Evolutionary conservation across 2,113 vertebrate genomes (phyloP), one percentile per base, ranked within the genome.

Genomic region (Morone chrysops): DNA sequence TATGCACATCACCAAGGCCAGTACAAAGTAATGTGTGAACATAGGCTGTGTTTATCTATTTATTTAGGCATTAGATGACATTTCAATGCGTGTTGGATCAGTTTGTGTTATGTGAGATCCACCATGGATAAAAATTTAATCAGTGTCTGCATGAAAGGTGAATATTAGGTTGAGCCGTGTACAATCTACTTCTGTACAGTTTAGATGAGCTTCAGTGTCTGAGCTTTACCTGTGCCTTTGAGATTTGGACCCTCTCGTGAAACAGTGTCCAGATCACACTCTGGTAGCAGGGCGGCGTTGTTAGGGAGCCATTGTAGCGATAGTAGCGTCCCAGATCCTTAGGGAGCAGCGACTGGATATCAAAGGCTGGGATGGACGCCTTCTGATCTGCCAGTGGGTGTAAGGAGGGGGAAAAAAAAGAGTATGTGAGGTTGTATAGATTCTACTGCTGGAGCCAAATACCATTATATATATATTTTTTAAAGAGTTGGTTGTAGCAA

Each of bases 291-390:
- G 97, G 97, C 0, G 97, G 98, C 0, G 97, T 99, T 4, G 97
- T 99, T 36, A 99, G 95, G 0, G 98, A 99, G 54, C 98, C 98
- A 0, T 96, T 97, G 94, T 99, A 99, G 5, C 96, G 96, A 72
- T 96, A 98, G 87, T 95, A 99, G 38, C 93, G 94, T 0, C 92
- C 94, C 14, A 97, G 91, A 51, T 95, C 89, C 0, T 48, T 10
- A 0, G 97, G 98, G 6, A 99, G 94, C 86, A 99, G 93, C 0
- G 90, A 93, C 31, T 88, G 83, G 25, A 99, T 22, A 5, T 92
- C 94, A 90, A 99, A 99, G 56, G 96, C 89, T 0, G 96, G 95
- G 75, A 98, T 93, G 1, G 74, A 70, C 1, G 89, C 93, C 17
- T 66, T 94, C 94, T 98, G 95, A 20, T 95, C 98, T 99, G 87